A percentile compares a stretch with the other conserved stretches of the same genome.
phyloP scores from a whole-genome alignment of 2,888 invertebrate species.

The Agapostemon virescens region DNA sequence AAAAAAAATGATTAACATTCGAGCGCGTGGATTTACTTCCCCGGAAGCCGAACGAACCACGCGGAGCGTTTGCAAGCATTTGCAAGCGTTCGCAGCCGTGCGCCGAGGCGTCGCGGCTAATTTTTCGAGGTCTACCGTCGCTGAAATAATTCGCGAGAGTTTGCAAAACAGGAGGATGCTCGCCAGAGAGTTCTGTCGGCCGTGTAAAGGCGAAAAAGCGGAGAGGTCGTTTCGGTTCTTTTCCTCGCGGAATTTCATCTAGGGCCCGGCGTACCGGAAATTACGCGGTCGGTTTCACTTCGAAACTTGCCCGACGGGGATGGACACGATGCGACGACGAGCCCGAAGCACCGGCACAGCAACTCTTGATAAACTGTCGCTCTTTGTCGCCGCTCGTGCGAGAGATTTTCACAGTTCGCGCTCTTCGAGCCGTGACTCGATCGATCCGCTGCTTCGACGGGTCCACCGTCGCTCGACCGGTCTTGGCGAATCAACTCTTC shows the following conservation, averaged over 20 bases:
- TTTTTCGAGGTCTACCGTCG: not conserved
- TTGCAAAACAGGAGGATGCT: not conserved
- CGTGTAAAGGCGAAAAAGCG: not conserved
- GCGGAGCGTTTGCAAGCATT: too few relatives aligned
- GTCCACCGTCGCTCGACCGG: conserved; percentile 13
- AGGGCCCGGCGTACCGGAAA: conserved; percentile 43
- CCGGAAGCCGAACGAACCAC: too few relatives aligned
- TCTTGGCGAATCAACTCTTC: not conserved
- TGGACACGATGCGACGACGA: conserved; percentile 2
- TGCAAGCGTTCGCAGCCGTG: too few relatives aligned
- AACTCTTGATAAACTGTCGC: conserved; percentile 58
- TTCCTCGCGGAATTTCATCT: conserved; percentile 17
- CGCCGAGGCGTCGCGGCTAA: too few relatives aligned
- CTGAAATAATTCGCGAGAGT: not conserved
- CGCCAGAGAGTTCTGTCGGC: not conserved
- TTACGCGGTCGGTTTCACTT: conserved; percentile 58
- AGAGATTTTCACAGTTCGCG: conserved; percentile 48
- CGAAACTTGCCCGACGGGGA: conserved; percentile 30
- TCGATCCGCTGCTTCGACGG: conserved; percentile 14
- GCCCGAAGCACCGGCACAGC: conserved; percentile 32
- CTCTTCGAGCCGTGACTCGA: conserved; percentile 25
- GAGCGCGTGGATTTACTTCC: too few relatives aligned
- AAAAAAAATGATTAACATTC: too few relatives aligned
- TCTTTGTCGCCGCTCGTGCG: conserved; percentile 53
- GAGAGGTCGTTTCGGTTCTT: not conserved